Evolutionary conservation across 2,113 vertebrate species (phyloP), one percentile per base, ranked within the genome.

Genomic region (Rhineura floridana): DNA sequence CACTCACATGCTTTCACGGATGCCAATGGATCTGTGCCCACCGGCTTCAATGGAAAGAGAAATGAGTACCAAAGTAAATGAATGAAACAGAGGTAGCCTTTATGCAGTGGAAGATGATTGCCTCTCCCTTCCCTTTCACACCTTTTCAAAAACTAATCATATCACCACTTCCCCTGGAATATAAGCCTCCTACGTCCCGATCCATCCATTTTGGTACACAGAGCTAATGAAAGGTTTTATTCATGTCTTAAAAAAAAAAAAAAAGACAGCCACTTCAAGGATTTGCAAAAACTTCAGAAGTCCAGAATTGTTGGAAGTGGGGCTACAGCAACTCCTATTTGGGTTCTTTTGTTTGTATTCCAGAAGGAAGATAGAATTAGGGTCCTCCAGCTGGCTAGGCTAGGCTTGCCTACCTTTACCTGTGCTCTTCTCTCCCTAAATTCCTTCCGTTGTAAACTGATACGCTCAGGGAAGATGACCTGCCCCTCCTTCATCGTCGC

Each of bases 71-170:
- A 82, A 88, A 33, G 1, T 69, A 83, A 85, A 73, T 88, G 81
- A 77, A 6, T 72, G 83, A 88, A 87, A 25, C 3, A 88, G 36
- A 50, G 12, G 77, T 3, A 46, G 84, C 2, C 28, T 85, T 90
- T 83, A 84, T 82, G 88, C 86, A 63, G 21, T 67, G 85, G 21
- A 92, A 80, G 62, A 15, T 17, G n/a, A 78, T 2, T 78, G 48
- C 50, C 65, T 76, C 0, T 91, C 89, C 76, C 76, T 91, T 86
- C 17, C 3, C 42, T 89, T 84, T 72, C 73, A 48, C n/a, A 36
- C 0, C 28, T 89, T 92, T 91, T 89, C 75, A 87, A 36, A 15
- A 91, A 76, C 33, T 87, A 85, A 81, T 87, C 25, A 88, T 79
- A 21, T 63, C 6, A 67, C 48, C 28, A 83, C 6, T 75, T 72